Evolutionary conservation across 92 coral and sea anemone genomes (phyloP).

Genomic region (Porites divaricata): DNA sequence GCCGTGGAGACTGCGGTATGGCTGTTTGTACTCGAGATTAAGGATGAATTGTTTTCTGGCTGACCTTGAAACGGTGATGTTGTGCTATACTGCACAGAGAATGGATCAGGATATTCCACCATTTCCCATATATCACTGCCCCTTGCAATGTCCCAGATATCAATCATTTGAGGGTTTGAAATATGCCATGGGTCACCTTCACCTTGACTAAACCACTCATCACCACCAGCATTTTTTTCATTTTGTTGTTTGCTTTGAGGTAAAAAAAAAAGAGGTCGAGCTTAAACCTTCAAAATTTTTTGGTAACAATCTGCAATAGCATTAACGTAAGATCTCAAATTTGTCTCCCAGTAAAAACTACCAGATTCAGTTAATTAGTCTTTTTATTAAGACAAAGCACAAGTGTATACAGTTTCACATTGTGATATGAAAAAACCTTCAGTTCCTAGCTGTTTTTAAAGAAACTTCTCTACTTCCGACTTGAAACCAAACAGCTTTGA

Average conservation of each 20-base stretch:
- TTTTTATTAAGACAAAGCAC: neutral
- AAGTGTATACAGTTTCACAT: conserved; percentile 12
- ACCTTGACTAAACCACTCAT: conserved; percentile 49
- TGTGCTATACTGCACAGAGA: conserved; percentile 38
- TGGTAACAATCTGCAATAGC: conserved; percentile 11
- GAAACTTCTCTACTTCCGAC: neutral
- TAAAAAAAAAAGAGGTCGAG: conserved; percentile 43
- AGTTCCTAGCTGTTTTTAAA: neutral
- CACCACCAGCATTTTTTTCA: conserved; percentile 29
- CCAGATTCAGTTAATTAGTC: conserved; percentile 7
- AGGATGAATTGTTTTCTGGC: conserved; percentile 21
- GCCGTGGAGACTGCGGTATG: conserved; percentile 19
- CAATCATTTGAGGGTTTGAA: conserved; percentile 41
- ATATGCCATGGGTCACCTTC: conserved; percentile 56
- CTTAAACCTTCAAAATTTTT: conserved; percentile 14
- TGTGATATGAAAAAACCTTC: conserved; percentile 24
- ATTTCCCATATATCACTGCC: conserved; percentile 52
- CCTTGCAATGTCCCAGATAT: conserved; percentile 55
- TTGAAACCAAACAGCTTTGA: no score
- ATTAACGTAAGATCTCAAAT: neutral
- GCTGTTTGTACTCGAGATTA: conserved; percentile 7
- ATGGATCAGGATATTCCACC: conserved; percentile 40
- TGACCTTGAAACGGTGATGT: neutral
- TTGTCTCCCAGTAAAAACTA: conserved; percentile 7
- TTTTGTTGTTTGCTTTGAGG: conserved; percentile 59